Percentiles rank a stretch among this genome's conserved stretches.
phyloP scores from a whole-genome alignment of 1,140 invertebrate genomes.

The Bombus difficillimus region DNA sequence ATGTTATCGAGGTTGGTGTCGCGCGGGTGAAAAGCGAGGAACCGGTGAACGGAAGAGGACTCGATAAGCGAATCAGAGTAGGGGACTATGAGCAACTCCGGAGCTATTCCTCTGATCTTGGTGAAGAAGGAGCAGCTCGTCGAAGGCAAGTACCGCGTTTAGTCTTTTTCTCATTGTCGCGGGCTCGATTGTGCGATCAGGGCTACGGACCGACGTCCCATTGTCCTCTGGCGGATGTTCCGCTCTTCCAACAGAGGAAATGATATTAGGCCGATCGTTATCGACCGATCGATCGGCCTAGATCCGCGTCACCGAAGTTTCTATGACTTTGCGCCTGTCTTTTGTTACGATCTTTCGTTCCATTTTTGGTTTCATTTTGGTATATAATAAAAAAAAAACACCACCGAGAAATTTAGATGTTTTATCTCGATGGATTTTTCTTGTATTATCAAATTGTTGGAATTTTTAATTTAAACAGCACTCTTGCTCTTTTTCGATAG shows the following conservation, averaged over 20 bases:
- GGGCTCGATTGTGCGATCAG: constrained; percentile 1
- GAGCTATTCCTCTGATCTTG: constrained; percentile 77
- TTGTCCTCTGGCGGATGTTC: constrained; percentile 13
- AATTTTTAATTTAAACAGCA: too few species aligned
- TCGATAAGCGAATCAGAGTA: constrained; percentile 12
- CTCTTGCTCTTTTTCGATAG: too few species aligned
- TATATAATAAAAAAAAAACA: too few species aligned
- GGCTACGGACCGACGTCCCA: constrained; percentile 2
- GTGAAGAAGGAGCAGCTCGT: constrained; percentile 75
- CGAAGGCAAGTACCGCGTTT: constrained; percentile 75
- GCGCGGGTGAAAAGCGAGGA: constrained; percentile 17
- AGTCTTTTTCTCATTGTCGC: constrained; percentile 27
- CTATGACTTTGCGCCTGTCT: not conserved
- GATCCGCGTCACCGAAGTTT: constrained; percentile 7
- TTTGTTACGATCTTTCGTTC: too few species aligned
- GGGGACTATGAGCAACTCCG: constrained; percentile 74
- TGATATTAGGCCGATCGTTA: constrained; percentile 11
- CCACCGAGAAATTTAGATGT: too few species aligned
- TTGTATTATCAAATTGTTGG: too few species aligned
- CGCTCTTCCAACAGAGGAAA: constrained; percentile 23
- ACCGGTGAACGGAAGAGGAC: constrained; percentile 33
- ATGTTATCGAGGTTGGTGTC: too few species aligned
- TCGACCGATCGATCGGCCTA: constrained; percentile 13
- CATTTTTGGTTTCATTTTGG: too few species aligned
- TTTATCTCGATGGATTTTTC: too few species aligned